Base-by-base conservation (phyloP, 2,113 vertebrate species). In the Laterallus jamaicensis region DNA sequence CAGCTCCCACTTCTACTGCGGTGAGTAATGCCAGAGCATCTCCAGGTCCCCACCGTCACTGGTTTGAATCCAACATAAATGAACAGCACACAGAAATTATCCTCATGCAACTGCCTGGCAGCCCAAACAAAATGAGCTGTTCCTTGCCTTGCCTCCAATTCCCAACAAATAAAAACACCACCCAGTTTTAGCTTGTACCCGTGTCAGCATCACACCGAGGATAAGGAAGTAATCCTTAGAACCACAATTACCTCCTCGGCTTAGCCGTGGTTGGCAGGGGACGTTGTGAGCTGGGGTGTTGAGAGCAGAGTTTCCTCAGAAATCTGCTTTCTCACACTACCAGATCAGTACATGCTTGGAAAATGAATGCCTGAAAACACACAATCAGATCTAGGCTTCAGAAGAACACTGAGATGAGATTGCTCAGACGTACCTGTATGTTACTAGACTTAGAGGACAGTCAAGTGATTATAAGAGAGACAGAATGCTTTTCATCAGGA, bases 121-220 rank as follows among this genome's bases (percentile, higher is more conserved):
- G 50, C 69, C 85, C 70, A 86, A 89, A 84, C 58, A 79, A 83
- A 92, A 91, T 19, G 50, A 95, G 92, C 81, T 79, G 86, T 73
- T 91, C 55, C 32, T 93, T 80, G 59, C 70, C 81, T 82, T 54
- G 35, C 74, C 32, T 94, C 88, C 86, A 92, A 47, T 11, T 91
- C 50, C 75, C 9, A 4, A 40, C 58, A 82, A 87, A 91, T 31
- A 64, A 60, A 90, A 92, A 7, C 56, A 88, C 8, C 49, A 86
- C 52, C 80, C 35, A 82, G 40, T 75, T 92, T 88, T 32, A 86
- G 59, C 50, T 47, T 4, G 7, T 49, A 32, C 40, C 52, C 62
- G 40, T n/a, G 63, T 8, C 0, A 0, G 70, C 59, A 82, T 24
- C 60, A 40, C 62, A 17, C 3, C 1, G 6, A 76, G 75, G 55